Conservation (phyloP, 2,888 invertebrate genomes). For the Thecophora atra region DNA sequence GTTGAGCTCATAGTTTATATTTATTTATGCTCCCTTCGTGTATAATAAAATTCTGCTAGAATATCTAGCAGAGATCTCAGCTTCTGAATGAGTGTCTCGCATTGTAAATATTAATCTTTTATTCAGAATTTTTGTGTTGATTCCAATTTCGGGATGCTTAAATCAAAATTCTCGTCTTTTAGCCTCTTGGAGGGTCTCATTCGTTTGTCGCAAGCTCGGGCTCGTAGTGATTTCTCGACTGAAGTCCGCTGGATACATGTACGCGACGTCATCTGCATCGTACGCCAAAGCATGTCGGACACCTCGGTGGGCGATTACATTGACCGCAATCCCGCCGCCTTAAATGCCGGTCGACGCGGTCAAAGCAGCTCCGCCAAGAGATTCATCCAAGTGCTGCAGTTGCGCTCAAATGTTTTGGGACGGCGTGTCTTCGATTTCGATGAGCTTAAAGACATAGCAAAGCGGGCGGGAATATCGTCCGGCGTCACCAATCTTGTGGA, state of each 20-base stretch:
- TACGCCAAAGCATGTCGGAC: constrained; percentile 82
- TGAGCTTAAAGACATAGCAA: constrained; percentile 80
- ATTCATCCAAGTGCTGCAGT: constrained; percentile 76
- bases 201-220: constrained; percentile 86
- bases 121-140: no score
- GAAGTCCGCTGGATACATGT: constrained; percentile 84
- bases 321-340: constrained; percentile 72
- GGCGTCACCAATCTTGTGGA: constrained; percentile 74
- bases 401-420: constrained; percentile 72
- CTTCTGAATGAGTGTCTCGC: no score
- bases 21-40: no score
- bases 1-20: no score
- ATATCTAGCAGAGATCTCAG: no score
- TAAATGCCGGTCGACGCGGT: constrained; percentile 75
- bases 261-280: constrained; percentile 83
- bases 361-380: constrained; percentile 73
- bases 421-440: constrained; percentile 78
- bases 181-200: constrained; percentile 91
- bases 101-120: no score
- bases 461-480: constrained; percentile 70
- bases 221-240: constrained; percentile 85
- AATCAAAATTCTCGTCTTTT: no score
- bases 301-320: constrained; percentile 71
- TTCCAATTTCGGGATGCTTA: no score
- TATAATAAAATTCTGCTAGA: no score